These are phyloP conservation scores for Cotesia chilonis DNA, from an alignment of 1,140 invertebrate genomes.

Conservation along the genomic window DNA sequence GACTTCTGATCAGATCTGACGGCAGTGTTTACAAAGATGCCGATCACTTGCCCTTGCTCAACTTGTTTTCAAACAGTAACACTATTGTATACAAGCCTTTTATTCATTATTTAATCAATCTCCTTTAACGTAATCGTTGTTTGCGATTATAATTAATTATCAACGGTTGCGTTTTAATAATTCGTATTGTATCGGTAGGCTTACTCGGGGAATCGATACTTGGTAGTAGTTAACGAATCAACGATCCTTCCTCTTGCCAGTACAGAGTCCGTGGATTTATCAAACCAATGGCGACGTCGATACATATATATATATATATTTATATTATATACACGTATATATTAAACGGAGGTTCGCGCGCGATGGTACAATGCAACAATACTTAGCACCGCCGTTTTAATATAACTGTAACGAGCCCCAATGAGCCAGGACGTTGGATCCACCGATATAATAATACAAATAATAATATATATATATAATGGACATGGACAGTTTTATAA, in stretches of 20 bases:
- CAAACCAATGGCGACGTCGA: too few relatives aligned
- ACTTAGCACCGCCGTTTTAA: too few relatives aligned
- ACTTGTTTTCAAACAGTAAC: background rate
- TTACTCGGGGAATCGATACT: conserved; percentile 2
- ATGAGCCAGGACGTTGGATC: too few relatives aligned
- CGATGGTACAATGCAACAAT: too few relatives aligned
- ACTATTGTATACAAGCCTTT: background rate
- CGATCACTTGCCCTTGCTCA: conserved; percentile 1
- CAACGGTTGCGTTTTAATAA: background rate
- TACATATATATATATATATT: too few relatives aligned
- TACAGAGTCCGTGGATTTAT: too few relatives aligned
- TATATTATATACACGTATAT: too few relatives aligned
- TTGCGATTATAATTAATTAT: background rate
- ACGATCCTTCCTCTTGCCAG: conserved; percentile 6
- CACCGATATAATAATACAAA: too few relatives aligned
- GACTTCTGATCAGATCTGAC: background rate
- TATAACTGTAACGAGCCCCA: too few relatives aligned
- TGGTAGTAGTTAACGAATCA: background rate
- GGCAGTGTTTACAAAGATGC: background rate
- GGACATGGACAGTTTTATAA: too few relatives aligned
- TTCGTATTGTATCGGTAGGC: background rate
- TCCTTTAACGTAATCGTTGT: background rate
- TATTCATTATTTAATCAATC: background rate
- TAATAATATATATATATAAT: too few relatives aligned
- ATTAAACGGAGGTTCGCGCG: too few relatives aligned